These are phyloP conservation scores for Platypus cylindrus DNA, from an alignment of 2,888 invertebrate genomes.

Conservation along the genomic window DNA sequence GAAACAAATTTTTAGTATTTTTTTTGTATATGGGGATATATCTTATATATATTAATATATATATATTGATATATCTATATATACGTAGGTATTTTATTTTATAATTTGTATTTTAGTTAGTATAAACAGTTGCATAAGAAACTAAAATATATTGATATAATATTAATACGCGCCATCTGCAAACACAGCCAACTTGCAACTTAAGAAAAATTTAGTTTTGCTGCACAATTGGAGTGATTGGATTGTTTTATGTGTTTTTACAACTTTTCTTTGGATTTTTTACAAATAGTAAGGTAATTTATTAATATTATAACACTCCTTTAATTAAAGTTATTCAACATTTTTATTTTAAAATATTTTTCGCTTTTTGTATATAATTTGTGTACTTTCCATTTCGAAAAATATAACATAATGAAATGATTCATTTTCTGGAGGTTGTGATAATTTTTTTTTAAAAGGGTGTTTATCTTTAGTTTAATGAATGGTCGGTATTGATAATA, in stretches of 20 bases:
- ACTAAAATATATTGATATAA: constrained; percentile 7
- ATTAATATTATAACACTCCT: constrained; percentile 3
- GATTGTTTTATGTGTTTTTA: constrained; percentile 25
- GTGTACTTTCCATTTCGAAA: neutral
- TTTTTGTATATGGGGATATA: too few species aligned
- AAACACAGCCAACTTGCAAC: too few species aligned
- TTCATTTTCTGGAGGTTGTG: too few species aligned
- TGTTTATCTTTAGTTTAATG: too few species aligned
- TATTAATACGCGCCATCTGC: constrained; percentile 13
- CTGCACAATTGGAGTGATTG: constrained; percentile 24
- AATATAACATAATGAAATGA: constrained; percentile 5
- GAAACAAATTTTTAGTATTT: too few species aligned
- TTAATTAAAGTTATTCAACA: constrained; percentile 6
- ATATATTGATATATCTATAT: too few species aligned
- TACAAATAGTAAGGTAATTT: constrained; percentile 22
- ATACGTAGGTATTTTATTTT: too few species aligned
- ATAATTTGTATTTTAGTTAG: too few species aligned
- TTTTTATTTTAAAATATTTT: neutral
- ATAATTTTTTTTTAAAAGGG: too few species aligned
- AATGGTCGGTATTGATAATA: too few species aligned
- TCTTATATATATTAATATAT: too few species aligned
- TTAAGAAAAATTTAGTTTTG: constrained; percentile 24
- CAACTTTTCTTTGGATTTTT: constrained; percentile 24
- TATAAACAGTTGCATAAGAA: constrained; percentile 6
- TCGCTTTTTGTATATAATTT: neutral